Base-by-base conservation (phyloP, 2,888 invertebrate genomes). In the Heliothis peltigera region DNA sequence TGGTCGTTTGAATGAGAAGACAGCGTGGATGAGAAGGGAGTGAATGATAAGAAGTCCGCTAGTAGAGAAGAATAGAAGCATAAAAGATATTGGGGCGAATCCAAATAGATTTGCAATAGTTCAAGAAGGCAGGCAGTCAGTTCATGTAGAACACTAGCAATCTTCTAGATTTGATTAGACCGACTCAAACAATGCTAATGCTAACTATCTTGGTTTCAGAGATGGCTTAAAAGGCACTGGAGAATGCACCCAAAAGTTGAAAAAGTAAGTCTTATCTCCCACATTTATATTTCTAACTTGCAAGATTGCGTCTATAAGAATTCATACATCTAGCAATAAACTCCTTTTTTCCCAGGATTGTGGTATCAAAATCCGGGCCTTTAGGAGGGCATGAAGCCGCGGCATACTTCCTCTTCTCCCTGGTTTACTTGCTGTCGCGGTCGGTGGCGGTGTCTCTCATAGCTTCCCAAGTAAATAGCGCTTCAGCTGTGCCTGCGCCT, bases 321-420 rank as follows among this genome's bases (percentile, higher is more conserved):
- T 4, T 25, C 25, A 25, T 25, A 4, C 6, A 25, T 25, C 25
- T 6, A 25, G 3, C 25, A 25, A 25, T 25, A 0, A 32, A 32
- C 8, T 32, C 12, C 8, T 32, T 43, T 0, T 1, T 44, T 54
- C 4, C 10, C 32, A 75, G 75, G 0, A 55, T 61, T 2, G 4
- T 44, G 7, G 75, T 75, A 21, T 25, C 62, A 75, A 91, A 91
- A 44, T 72, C 81, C 0, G 92, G 93, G 32, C 88, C 92, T 25
- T 91, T 96, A 43, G 94, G 85, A 1, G 95, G 96, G 3, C 89
- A 95, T 62, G 93, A 96, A 75, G 95, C 96, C 54, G 95, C 95
- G 0, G 78, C 95, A 1, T 97, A 97, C 85, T 97, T 96, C 77
- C 90, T 96, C 52, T 96, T 95, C 82, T 97, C 97, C 0, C 95